phyloP scores from a whole-genome alignment of 2,113 vertebrate species.

The Paracyprichromis sp. region DNA sequence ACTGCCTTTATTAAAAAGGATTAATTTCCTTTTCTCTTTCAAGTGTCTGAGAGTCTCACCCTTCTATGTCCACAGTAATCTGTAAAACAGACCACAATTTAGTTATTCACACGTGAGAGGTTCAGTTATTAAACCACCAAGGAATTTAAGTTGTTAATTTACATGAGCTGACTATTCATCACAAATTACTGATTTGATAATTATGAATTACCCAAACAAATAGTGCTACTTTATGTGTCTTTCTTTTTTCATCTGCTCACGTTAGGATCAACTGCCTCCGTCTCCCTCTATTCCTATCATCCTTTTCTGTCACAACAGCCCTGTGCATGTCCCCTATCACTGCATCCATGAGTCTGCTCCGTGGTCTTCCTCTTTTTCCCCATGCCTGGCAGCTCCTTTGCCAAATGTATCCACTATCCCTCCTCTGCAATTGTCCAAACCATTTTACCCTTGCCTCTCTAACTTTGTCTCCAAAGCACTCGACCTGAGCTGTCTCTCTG shows the following conservation, averaged over 20 bases:
- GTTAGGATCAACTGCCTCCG: not conserved
- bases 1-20: not conserved
- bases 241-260: not conserved
- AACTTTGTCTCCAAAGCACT: not conserved
- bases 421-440: not conserved
- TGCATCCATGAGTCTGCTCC: not conserved
- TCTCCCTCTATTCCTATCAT: not conserved
- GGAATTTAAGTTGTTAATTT: not conserved
- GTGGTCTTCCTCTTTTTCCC: not conserved
- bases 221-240: not conserved
- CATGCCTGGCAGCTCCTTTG: not conserved
- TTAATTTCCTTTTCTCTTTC: not conserved
- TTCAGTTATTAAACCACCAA: not conserved
- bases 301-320: not conserved
- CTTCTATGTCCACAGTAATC: not conserved
- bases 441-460: not conserved
- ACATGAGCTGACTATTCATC: not conserved
- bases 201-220: not conserved
- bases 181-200: not conserved
- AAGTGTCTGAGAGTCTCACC: not conserved
- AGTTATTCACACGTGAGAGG: not conserved
- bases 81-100: not conserved
- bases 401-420: not conserved
- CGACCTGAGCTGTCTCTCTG: not conserved
- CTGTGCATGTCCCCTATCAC: not conserved